Evolutionary conservation across 2,888 invertebrate genomes (phyloP).

Genomic region (Tuberolachnus salignus): DNA sequence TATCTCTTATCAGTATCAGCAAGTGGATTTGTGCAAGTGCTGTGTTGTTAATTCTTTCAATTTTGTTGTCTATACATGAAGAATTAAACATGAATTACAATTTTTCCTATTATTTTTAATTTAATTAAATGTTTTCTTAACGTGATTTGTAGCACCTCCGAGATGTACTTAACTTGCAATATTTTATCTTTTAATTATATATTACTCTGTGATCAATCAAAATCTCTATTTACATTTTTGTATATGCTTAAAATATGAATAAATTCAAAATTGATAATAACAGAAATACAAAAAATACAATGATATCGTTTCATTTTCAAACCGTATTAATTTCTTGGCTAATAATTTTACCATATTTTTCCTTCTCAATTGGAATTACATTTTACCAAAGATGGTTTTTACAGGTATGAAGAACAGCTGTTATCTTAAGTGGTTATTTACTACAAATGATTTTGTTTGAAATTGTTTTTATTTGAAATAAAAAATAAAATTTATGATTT

Average conservation of each 20-base stretch:
- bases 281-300: not conserved
- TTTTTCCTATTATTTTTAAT: not conserved
- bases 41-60: slow-evolving; percentile 10
- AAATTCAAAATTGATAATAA: slow-evolving; percentile 35
- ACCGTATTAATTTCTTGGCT: slow-evolving; percentile 44
- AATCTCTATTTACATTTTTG: not conserved
- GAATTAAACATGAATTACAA: no score
- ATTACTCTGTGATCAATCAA: not conserved
- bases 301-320: slow-evolving; percentile 15
- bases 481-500: not conserved
- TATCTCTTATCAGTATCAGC: slow-evolving; percentile 43
- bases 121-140: slow-evolving; percentile 11
- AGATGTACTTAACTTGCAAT: slow-evolving; percentile 21
- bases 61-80: slow-evolving; percentile 3
- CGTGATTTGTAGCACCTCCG: not conserved
- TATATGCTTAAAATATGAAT: slow-evolving; percentile 32
- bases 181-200: not conserved
- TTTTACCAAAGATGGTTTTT: slow-evolving; percentile 96
- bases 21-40: slow-evolving; percentile 5
- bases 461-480: not conserved
- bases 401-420: slow-evolving; percentile 67
- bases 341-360: slow-evolving; percentile 57
- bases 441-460: not conserved
- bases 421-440: not conserved
- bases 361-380: slow-evolving; percentile 88